A percentile compares a stretch with the other conserved stretches of the same genome.
Conservation (phyloP, 1,140 invertebrate genomes). For the Philotrypesis tridentata region DNA sequence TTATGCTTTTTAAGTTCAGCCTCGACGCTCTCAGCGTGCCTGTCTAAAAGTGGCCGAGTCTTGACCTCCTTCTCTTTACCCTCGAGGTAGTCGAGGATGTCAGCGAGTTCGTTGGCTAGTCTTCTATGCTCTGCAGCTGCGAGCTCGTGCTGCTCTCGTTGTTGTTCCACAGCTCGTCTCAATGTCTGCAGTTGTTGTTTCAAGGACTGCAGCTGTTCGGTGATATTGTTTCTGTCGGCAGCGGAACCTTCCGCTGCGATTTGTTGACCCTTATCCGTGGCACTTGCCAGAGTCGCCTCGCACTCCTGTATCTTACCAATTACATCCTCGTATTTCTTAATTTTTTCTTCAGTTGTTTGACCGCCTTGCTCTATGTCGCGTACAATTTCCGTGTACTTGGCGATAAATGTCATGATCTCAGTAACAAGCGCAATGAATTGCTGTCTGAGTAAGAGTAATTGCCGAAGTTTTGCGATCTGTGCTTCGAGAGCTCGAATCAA, state of each 20-base stretch:
- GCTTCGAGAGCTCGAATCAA: slow-evolving; percentile 87
- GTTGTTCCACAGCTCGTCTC: slow-evolving; percentile 86
- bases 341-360: slow-evolving; percentile 88
- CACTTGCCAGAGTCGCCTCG: slow-evolving; percentile 88
- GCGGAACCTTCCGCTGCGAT: slow-evolving; percentile 91
- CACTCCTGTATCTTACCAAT: slow-evolving; percentile 90
- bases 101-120: slow-evolving; percentile 85
- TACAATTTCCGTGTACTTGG: slow-evolving; percentile 90
- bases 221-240: slow-evolving; percentile 89
- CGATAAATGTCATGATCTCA: slow-evolving; percentile 90
- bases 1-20: slow-evolving; percentile 87
- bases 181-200: slow-evolving; percentile 89
- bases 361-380: slow-evolving; percentile 88
- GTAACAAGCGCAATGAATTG: slow-evolving; percentile 89
- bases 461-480: slow-evolving; percentile 85
- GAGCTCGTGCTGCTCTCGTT: slow-evolving; percentile 89
- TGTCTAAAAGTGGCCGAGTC: slow-evolving; percentile 85
- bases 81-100: slow-evolving; percentile 88
- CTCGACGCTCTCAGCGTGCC: slow-evolving; percentile 86
- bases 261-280: slow-evolving; percentile 92
- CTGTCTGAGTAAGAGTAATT: slow-evolving; percentile 86
- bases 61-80: slow-evolving; percentile 88
- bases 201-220: slow-evolving; percentile 88
- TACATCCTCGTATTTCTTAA: slow-evolving; percentile 88
- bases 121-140: slow-evolving; percentile 91